A percentile compares a stretch with the other conserved stretches of the same genome.
phyloP scores from a whole-genome alignment of 1,140 invertebrate genomes.

The Teleogryllus occipitalis region DNA sequence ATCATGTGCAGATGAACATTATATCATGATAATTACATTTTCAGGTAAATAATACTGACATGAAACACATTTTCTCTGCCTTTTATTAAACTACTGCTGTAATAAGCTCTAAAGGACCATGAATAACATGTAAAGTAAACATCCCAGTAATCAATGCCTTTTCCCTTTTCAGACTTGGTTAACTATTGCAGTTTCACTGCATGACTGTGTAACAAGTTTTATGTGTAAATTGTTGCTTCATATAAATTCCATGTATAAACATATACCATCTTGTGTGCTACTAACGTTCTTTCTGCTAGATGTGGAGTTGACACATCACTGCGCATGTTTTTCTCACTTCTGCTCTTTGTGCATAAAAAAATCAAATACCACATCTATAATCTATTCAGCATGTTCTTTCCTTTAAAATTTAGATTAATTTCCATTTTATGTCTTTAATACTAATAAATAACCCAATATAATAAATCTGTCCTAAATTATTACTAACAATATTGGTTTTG shows the following conservation, averaged over 20 bases:
- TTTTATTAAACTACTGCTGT: neutral
- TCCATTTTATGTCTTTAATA: neutral
- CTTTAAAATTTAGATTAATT: neutral
- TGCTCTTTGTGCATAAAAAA: neutral
- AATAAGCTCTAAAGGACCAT: constrained; percentile 1
- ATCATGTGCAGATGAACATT: constrained; percentile 9
- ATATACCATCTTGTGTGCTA: neutral
- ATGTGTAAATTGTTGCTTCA: neutral
- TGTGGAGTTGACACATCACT: neutral
- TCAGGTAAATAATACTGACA: constrained; percentile 16
- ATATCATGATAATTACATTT: constrained; percentile 19
- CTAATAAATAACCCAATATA: neutral
- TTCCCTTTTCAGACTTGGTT: neutral
- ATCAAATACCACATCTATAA: neutral
- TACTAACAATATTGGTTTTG: too few species aligned
- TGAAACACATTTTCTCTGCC: neutral
- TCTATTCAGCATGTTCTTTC: neutral
- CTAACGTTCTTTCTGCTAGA: neutral
- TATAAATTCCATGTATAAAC: neutral
- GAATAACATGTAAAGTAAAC: neutral
- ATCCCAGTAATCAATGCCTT: neutral
- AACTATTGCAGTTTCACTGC: neutral
- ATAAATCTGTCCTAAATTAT: neutral
- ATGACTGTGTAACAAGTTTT: neutral
- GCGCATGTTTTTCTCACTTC: neutral